These are phyloP conservation scores for Discoglossus pictus DNA, from an alignment of 2,797 vertebrate species.

Conservation along the genomic window DNA sequence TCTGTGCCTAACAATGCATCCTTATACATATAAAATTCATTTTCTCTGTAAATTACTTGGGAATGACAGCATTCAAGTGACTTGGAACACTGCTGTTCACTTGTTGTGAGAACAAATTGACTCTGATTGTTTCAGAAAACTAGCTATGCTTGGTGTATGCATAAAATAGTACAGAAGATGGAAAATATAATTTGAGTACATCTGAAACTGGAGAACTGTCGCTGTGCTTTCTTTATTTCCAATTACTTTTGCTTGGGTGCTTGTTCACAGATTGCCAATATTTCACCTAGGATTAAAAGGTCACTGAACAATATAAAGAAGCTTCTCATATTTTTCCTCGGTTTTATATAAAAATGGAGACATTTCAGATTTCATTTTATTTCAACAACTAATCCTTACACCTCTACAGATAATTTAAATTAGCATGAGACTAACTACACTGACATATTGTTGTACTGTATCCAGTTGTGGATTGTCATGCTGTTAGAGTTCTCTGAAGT, in stretches of 20 bases:
- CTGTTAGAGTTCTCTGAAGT: no score
- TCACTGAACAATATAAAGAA: no score
- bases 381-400: no score
- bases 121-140: slow-evolving; percentile 6
- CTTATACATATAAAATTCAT: slow-evolving; percentile 8
- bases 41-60: slow-evolving; percentile 9
- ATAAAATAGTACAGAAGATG: background rate
- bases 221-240: background rate
- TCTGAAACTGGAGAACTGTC: background rate
- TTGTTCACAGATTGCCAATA: background rate
- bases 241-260: background rate
- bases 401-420: no score
- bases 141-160: no score
- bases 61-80: slow-evolving; percentile 4
- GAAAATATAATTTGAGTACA: background rate
- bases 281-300: no score
- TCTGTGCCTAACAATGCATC: slow-evolving; percentile 9
- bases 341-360: no score
- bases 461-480: no score
- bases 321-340: no score
- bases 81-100: slow-evolving; percentile 15
- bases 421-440: no score
- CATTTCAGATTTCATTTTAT: no score
- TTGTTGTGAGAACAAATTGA: slow-evolving; percentile 15
- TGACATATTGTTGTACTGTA: no score